Percentiles rank a stretch among this genome's conserved stretches.
phyloP scores from a whole-genome alignment of 1,140 invertebrate genomes.

The Sinonovacula constricta region DNA sequence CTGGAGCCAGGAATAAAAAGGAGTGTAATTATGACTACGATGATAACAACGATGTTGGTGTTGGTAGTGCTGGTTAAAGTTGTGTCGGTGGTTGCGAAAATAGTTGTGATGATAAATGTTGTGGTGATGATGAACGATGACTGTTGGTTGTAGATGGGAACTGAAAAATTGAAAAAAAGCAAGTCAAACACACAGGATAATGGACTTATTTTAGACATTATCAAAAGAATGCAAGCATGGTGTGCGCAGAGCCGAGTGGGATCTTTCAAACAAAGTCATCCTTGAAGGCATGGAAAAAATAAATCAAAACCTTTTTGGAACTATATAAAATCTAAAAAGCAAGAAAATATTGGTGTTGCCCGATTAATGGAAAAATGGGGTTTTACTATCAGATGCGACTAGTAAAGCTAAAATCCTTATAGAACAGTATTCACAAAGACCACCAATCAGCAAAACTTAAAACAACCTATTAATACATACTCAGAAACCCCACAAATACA shows the following conservation, averaged over 20 bases:
- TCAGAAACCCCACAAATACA: not conserved
- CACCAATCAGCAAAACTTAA: not conserved
- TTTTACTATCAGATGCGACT: too few species aligned
- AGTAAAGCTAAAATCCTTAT: not conserved
- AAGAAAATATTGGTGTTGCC: conserved; percentile 48
- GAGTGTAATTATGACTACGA: too few species aligned
- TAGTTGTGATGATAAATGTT: too few species aligned
- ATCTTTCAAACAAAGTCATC: conserved; percentile 44
- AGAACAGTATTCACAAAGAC: not conserved
- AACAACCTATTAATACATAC: not conserved
- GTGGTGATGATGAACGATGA: too few species aligned
- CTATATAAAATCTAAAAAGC: too few species aligned
- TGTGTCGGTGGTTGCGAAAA: too few species aligned
- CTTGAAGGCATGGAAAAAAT: conserved; percentile 30
- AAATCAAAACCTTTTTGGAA: too few species aligned
- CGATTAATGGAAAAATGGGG: conserved; percentile 40
- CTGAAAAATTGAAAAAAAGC: too few species aligned
- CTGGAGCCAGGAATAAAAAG: too few species aligned
- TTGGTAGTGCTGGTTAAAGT: too few species aligned
- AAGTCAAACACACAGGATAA: conserved; percentile 5
- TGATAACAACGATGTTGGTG: too few species aligned
- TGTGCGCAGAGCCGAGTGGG: conserved; percentile 48
- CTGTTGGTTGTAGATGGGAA: too few species aligned
- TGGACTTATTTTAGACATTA: conserved; percentile 2
- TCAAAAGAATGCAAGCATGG: conserved; percentile 36